A percentile compares a stretch with the other conserved stretches of the same genome.
These are phyloP conservation scores for Aethes cnicana DNA, from an alignment of 2,888 invertebrate species.

Conservation along the genomic window DNA sequence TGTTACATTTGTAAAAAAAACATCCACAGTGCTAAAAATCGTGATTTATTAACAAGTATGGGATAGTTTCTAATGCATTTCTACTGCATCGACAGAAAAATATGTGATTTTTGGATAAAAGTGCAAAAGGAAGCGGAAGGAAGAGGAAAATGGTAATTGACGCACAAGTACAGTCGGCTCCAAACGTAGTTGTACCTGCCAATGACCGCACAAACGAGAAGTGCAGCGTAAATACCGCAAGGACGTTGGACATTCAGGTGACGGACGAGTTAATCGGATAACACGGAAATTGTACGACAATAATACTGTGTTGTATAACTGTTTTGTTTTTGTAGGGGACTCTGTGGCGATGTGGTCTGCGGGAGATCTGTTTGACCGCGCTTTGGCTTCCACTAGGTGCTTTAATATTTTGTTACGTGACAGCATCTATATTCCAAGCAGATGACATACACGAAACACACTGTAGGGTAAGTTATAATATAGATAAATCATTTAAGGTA, in stretches of 20 bases:
- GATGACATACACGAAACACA: conserved; percentile 97
- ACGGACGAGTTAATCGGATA: conserved; percentile 18
- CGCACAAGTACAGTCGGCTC: conserved; percentile 73
- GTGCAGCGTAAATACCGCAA: conserved; percentile 59
- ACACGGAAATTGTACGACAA: neutral
- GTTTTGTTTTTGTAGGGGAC: conserved; percentile 66
- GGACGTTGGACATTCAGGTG: conserved; percentile 70
- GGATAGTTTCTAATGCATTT: neutral
- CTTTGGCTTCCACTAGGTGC: conserved; percentile 93
- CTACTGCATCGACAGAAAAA: neutral
- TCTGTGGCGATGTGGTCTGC: conserved; percentile 89
- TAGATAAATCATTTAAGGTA: no score
- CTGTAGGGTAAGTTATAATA: conserved; percentile 93
- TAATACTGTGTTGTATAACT: conserved; percentile 22
- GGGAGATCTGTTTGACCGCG: conserved; percentile 90
- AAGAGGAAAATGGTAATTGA: conserved; percentile 74
- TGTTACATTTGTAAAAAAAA: neutral
- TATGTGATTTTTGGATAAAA: conserved; percentile 25
- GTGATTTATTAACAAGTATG: conserved; percentile 1
- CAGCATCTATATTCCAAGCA: conserved; percentile 94
- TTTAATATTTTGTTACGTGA: conserved; percentile 92
- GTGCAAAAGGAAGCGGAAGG: conserved; percentile 32
- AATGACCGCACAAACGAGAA: conserved; percentile 60
- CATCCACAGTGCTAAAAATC: neutral
- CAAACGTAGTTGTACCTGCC: conserved; percentile 61